Conservation (phyloP, 1,140 invertebrate genomes). For the Drosophila nigromelanica region DNA sequence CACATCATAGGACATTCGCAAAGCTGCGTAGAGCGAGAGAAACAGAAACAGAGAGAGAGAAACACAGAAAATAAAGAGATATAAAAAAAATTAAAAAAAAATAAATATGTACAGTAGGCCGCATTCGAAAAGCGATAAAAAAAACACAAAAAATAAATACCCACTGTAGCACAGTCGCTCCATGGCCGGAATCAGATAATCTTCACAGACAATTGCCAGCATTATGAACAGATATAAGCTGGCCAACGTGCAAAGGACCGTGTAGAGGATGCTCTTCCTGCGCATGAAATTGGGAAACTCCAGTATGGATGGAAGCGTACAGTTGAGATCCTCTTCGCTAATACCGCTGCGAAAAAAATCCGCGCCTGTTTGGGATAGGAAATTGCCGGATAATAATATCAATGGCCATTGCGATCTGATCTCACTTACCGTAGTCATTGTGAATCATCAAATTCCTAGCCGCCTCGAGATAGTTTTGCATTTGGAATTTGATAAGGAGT, state of each 20-base stretch:
- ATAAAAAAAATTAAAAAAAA: no score
- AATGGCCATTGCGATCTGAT: no score
- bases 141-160: constrained; percentile 54
- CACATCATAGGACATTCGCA: constrained; percentile 91
- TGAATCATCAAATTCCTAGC: constrained; percentile 2
- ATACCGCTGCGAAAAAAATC: not conserved
- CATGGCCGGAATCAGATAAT: constrained; percentile 94
- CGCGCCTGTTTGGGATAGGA: not conserved
- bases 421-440: constrained; percentile 12
- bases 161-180: constrained; percentile 93
- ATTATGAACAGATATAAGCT: constrained; percentile 92
- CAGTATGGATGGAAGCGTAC: constrained; percentile 89
- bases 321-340: constrained; percentile 84
- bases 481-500: not conserved
- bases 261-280: constrained; percentile 87
- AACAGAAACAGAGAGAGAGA: no score
- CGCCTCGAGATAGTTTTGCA: constrained; percentile 1
- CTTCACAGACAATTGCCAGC: constrained; percentile 92
- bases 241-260: constrained; percentile 89
- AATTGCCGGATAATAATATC: no score
- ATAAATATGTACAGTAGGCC: no score
- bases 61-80: no score
- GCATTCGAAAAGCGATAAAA: no score
- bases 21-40: constrained; percentile 83
- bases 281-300: constrained; percentile 92